Conservation (phyloP, 2,888 invertebrate species). For the Xestobium rufovillosum region DNA sequence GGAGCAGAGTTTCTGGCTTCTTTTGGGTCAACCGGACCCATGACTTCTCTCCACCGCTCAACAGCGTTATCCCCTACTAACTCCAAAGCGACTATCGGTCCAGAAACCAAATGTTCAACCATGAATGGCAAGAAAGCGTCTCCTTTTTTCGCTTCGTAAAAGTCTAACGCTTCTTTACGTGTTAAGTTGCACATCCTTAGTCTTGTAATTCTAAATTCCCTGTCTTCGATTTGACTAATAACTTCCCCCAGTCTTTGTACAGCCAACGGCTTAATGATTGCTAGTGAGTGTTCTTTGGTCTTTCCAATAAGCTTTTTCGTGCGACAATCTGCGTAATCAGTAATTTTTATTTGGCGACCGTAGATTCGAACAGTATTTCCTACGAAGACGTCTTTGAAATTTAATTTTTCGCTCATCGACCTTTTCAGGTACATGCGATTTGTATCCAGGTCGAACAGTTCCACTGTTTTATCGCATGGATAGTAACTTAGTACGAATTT, state of each 20-base stretch:
- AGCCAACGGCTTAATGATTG: conserved; percentile 68
- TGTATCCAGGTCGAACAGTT: conserved; percentile 49
- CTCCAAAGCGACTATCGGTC: conserved; percentile 64
- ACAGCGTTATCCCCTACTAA: conserved; percentile 66
- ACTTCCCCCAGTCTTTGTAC: conserved; percentile 66
- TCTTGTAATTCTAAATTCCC: conserved; percentile 54
- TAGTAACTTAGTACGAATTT: conserved; percentile 72
- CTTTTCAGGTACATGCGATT: conserved; percentile 49
- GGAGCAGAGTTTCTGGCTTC: conserved; percentile 50
- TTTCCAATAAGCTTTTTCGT: conserved; percentile 58
- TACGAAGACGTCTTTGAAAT: conserved; percentile 61
- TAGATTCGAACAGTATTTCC: conserved; percentile 64
- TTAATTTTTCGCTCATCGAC: conserved; percentile 58
- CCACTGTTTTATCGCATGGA: conserved; percentile 68
- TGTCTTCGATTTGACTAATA: conserved; percentile 56
- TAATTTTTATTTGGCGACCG: conserved; percentile 64
- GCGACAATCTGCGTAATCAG: conserved; percentile 62
- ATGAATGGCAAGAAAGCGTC: conserved; percentile 58
- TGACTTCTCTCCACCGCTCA: conserved; percentile 48
- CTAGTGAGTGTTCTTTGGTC: conserved; percentile 64
- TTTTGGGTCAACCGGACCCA: conserved; percentile 57
- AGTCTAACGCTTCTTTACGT: conserved; percentile 55
- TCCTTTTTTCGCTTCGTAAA: conserved; percentile 53
- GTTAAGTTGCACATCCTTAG: conserved; percentile 65
- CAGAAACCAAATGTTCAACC: conserved; percentile 58